These are phyloP conservation scores for Ptychoptera albimana DNA, from an alignment of 2,888 invertebrate genomes.

Conservation along the genomic window DNA sequence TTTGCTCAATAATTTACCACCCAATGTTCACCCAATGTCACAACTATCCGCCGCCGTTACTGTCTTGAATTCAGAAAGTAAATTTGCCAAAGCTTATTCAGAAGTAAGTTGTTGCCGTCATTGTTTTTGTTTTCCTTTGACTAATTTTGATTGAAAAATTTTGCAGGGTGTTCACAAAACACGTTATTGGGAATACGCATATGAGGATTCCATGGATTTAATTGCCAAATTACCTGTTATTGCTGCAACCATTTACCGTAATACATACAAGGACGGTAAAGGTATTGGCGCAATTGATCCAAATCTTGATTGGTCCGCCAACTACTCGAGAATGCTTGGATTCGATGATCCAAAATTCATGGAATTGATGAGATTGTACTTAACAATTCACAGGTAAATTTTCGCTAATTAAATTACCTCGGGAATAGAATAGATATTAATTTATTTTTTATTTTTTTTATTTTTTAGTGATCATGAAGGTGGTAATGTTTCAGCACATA, in stretches of 20 bases:
- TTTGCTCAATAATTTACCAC: constrained; percentile 68
- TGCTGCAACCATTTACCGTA: constrained; percentile 73
- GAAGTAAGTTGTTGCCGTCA: constrained; percentile 15
- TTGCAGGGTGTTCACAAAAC: constrained; percentile 48
- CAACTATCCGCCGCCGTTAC: constrained; percentile 70
- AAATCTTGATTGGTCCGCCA: constrained; percentile 68
- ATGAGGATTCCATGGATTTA: constrained; percentile 75
- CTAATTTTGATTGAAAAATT: background rate
- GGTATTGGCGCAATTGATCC: constrained; percentile 63
- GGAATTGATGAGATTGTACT: constrained; percentile 70
- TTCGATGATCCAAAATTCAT: constrained; percentile 56
- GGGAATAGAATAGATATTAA: too few species aligned
- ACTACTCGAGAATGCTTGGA: constrained; percentile 69
- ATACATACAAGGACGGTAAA: constrained; percentile 48
- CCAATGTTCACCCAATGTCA: constrained; percentile 70
- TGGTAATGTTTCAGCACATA: constrained; percentile 83
- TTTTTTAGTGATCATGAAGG: constrained; percentile 58
- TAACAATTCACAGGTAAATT: constrained; percentile 54
- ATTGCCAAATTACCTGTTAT: constrained; percentile 77
- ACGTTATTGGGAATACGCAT: constrained; percentile 63
- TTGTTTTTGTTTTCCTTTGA: background rate
- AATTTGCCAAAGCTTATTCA: constrained; percentile 64
- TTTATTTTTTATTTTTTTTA: constrained; percentile 2
- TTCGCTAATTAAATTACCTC: background rate
- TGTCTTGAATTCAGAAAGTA: constrained; percentile 68